Percentiles rank a stretch among this genome's conserved stretches.
phyloP scores from a whole-genome alignment of 2,888 invertebrate genomes.

The Liposcelis brunnea region DNA sequence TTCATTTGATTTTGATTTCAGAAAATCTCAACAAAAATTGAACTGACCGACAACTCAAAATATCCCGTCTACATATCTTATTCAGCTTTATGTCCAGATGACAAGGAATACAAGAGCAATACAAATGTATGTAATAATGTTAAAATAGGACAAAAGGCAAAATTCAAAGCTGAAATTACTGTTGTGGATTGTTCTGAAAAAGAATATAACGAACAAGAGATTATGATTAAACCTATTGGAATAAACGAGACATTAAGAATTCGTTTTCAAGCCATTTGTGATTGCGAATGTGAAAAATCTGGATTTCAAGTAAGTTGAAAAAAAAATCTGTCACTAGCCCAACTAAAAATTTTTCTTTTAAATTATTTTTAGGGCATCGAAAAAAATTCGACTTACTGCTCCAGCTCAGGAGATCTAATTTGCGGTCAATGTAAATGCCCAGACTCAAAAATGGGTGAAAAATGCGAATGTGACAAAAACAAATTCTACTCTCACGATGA shows the following conservation, averaged over 20 bases:
- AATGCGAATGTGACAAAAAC: slow-evolving; percentile 41
- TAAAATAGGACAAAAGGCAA: slow-evolving; percentile 37
- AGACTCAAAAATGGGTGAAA: slow-evolving; percentile 31
- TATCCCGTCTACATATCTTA: slow-evolving; percentile 38
- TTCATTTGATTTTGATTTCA: slow-evolving; percentile 11
- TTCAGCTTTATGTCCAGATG: slow-evolving; percentile 28
- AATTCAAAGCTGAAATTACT: slow-evolving; percentile 36
- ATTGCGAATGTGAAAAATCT: slow-evolving; percentile 51
- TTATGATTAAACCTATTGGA: slow-evolving; percentile 53
- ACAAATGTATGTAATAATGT: slow-evolving; percentile 41
- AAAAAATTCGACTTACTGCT: slow-evolving; percentile 27
- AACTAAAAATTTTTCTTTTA: too few species aligned
- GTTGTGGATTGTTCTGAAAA: slow-evolving; percentile 39
- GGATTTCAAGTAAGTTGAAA: slow-evolving; percentile 24
- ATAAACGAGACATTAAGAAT: slow-evolving; percentile 49
- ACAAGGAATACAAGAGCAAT: slow-evolving; percentile 24
- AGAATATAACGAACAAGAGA: slow-evolving; percentile 26
- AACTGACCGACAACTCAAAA: slow-evolving; percentile 26
- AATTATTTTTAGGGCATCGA: slow-evolving; percentile 19
- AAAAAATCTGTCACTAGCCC: too few species aligned
- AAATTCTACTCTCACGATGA: slow-evolving; percentile 22
- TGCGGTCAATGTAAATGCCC: slow-evolving; percentile 45
- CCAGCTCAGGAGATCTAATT: slow-evolving; percentile 31
- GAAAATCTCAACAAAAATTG: neutral
- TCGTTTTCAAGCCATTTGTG: slow-evolving; percentile 48